These are phyloP conservation scores for Tortricodes alternella DNA, from an alignment of 2,888 invertebrate genomes.

Conservation along the genomic window DNA sequence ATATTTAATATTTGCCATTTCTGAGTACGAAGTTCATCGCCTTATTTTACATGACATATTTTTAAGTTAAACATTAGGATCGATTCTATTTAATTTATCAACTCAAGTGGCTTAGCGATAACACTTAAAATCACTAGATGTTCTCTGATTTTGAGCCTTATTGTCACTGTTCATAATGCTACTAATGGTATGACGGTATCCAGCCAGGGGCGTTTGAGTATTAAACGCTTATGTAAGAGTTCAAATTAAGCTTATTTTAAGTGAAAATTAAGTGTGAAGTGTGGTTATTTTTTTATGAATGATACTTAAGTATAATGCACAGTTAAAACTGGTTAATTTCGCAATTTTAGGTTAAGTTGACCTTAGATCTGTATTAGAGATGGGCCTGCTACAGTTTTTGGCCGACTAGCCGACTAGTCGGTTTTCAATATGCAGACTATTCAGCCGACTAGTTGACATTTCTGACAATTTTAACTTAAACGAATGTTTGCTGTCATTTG, in stretches of 20 bases:
- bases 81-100: conserved; percentile 5
- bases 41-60: conserved; percentile 12
- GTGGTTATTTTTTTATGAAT: conserved; percentile 21
- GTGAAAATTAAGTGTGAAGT: conserved; percentile 16
- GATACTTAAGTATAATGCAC: conserved; percentile 2
- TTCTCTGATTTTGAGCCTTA: no score
- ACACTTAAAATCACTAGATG: no score
- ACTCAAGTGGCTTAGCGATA: not conserved
- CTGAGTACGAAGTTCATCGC: conserved; percentile 15
- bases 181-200: no score
- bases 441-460: no score
- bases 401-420: no score
- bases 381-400: no score
- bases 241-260: conserved; percentile 11
- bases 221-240: no score
- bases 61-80: conserved; percentile 10
- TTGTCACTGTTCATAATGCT: no score
- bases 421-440: no score
- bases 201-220: no score
- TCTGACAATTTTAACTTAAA: no score
- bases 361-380: conserved; percentile 20
- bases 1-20: conserved; percentile 24
- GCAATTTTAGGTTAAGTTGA: conserved; percentile 14
- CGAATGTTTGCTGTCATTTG: no score
- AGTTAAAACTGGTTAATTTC: not conserved